Conservation (phyloP, 2,113 vertebrate genomes). For the Dicentrarchus labrax region DNA sequence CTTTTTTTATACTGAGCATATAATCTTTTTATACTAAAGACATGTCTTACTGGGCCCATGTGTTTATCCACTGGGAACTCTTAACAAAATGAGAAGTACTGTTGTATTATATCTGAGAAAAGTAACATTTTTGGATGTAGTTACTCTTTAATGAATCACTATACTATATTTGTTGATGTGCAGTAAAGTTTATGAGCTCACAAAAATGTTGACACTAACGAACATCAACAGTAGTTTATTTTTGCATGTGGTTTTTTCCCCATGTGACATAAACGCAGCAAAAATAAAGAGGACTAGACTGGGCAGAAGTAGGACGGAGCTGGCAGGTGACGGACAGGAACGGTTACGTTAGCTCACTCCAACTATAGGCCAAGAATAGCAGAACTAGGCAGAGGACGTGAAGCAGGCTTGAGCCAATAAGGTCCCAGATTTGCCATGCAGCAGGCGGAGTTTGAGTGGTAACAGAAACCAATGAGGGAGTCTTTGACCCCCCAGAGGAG, state of each 20-base stretch:
- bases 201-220: background rate
- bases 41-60: no score
- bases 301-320: slow-evolving; percentile 48
- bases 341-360: slow-evolving; percentile 90
- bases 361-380: slow-evolving; percentile 92
- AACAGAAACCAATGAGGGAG: slow-evolving; percentile 85
- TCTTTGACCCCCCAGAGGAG: slow-evolving; percentile 55
- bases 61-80: background rate
- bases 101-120: background rate
- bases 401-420: slow-evolving; percentile 93
- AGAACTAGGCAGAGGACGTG: slow-evolving; percentile 93
- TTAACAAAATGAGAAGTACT: background rate
- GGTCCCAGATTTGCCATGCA: slow-evolving; percentile 92
- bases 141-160: background rate
- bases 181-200: background rate
- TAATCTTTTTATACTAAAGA: background rate
- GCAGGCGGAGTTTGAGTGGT: slow-evolving; percentile 88
- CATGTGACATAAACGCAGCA: slow-evolving; percentile 44
- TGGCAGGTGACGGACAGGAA: slow-evolving; percentile 62
- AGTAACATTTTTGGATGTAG: background rate
- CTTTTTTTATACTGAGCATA: background rate
- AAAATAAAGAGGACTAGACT: slow-evolving; percentile 29
- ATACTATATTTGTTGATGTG: background rate
- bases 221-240: background rate
- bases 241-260: background rate